These are phyloP conservation scores for Phalloptychus januarius DNA, from an alignment of 2,797 vertebrate genomes.

Conservation along the genomic window DNA sequence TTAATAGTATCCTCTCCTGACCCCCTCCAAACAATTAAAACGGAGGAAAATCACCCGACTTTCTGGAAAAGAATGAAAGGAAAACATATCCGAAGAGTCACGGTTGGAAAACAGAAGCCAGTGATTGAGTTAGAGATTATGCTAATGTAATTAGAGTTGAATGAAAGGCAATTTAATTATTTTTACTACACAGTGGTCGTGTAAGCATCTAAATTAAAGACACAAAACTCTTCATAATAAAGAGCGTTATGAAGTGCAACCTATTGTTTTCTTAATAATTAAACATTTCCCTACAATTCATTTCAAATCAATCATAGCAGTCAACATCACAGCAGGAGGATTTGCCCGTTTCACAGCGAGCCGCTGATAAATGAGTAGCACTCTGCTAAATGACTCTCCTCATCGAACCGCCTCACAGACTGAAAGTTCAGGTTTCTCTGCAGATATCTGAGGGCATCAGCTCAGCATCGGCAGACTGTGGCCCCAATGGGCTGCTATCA, in stretches of 20 bases:
- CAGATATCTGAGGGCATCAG: slow-evolving; percentile 48
- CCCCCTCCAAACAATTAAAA: neutral
- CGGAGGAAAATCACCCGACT: neutral
- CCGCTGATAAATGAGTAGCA: slow-evolving; percentile 10
- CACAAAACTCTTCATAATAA: neutral
- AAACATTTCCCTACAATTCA: neutral
- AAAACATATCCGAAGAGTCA: neutral
- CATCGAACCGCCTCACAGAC: slow-evolving; percentile 17
- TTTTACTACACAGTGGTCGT: neutral
- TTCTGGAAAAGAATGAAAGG: neutral
- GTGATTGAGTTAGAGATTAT: neutral
- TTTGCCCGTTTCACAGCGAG: slow-evolving; percentile 6
- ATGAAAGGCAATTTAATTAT: neutral
- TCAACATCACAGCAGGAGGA: slow-evolving; percentile 3
- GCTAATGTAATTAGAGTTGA: neutral
- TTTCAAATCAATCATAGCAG: slow-evolving; percentile 1
- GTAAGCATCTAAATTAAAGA: neutral
- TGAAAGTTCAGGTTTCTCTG: slow-evolving; percentile 52
- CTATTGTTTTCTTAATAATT: neutral
- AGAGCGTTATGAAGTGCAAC: neutral
- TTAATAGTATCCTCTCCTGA: neutral
- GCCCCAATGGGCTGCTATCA: slow-evolving; percentile 45
- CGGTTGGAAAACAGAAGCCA: neutral
- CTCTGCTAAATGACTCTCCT: slow-evolving; percentile 10
- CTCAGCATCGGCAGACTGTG: slow-evolving; percentile 37